Evolutionary conservation across 2,797 vertebrate species (phyloP), one percentile per base, ranked within the genome.

Genomic region (Anguilla megastoma): DNA sequence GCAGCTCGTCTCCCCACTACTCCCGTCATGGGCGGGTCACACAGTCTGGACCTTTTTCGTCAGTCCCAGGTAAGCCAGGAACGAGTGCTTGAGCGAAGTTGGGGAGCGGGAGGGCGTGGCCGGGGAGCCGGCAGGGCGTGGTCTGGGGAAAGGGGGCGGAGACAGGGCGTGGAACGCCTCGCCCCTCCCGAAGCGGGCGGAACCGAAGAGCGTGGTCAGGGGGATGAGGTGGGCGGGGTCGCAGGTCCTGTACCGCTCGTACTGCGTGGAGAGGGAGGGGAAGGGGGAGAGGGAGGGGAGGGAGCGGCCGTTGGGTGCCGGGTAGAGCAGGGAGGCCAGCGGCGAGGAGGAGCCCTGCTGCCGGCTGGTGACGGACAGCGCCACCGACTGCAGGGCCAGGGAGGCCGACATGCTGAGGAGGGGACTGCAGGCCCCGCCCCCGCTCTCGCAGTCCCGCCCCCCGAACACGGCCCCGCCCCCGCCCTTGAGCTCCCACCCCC

Each of bases 61-160:
- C 90, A 99, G 96, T 96, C 99, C 99, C 92, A 99, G 98, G 93
- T 99, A 99, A 94, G 98, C 98, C 87, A 99, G 96, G 96, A 99
- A 99, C 97, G 98, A 99, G 98, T 98, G 98, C 96, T 99, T 99
- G 91, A 97, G 97, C 84, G 98, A 98, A 87, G 95, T 91, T 94
- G 97, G 95, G 89, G 96, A 96, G 90, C 93, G 93, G 0, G 95
- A 94, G 66, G 96, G 96, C 93, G 94, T 95, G 93, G 95, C 94
- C 91, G 97, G 96, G 90, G 97, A 96, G 92, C 94, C 94, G 90
- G 96, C 95, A 92, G 96, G 93, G 92, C 95, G 96, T 88, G 96
- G 96, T 94, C 96, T 97, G 94, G 97, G 97, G 95, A 96, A 97
- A 95, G 89, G 95, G 94, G 89, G 96, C 94, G 96, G 98, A 95